Evolutionary conservation across 2,888 invertebrate species (phyloP).

Genomic region (Prenolepis imparis): DNA sequence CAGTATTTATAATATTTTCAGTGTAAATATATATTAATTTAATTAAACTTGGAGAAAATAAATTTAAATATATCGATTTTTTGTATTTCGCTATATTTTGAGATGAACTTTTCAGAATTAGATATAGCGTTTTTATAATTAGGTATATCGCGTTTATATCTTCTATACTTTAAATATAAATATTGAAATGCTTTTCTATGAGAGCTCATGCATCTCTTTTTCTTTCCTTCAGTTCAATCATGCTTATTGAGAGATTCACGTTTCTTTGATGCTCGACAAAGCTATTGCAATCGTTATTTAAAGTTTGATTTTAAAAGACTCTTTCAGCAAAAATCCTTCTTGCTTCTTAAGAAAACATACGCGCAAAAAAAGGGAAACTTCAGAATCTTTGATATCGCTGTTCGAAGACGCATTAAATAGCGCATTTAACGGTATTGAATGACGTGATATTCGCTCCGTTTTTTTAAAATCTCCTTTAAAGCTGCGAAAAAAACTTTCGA

Average conservation of each 20-base stretch:
- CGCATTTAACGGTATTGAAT: conserved; percentile 25
- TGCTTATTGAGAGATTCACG: conserved; percentile 21
- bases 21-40: background rate
- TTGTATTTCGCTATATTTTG: background rate
- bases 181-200: background rate
- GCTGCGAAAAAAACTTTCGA: background rate
- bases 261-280: conserved; percentile 20
- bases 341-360: conserved; percentile 12
- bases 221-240: conserved; percentile 23
- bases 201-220: conserved; percentile 22
- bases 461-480: background rate
- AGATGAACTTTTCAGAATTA: background rate
- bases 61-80: background rate
- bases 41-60: background rate
- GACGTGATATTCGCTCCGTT: background rate
- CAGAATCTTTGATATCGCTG: conserved; percentile 40
- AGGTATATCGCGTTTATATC: background rate
- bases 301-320: conserved; percentile 42
- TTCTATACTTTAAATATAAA: conserved; percentile 1
- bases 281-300: conserved; percentile 47
- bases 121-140: background rate
- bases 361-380: background rate
- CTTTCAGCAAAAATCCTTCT: conserved; percentile 19
- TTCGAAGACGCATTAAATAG: conserved; percentile 30
- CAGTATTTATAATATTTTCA: background rate